Evolutionary conservation across 1,140 invertebrate species (phyloP), one percentile per base, ranked within the genome.

Genomic region (Dreissena rostriformis): DNA sequence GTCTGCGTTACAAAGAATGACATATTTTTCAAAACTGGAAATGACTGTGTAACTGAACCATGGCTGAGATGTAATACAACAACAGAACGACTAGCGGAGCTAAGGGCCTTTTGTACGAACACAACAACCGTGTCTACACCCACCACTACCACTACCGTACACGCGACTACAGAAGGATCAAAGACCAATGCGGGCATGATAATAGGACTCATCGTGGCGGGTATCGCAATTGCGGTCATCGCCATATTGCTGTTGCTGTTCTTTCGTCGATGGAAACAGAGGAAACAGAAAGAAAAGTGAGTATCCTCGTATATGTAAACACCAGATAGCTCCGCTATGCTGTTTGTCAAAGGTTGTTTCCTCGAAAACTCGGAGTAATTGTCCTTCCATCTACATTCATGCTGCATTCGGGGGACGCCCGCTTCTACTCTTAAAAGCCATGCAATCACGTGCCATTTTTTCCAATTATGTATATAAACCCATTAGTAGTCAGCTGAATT

Each of bases 11-110:
- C 0, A 29, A 55, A 75, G 39, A 11, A 5, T 10, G 11, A 63
- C 26, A 55, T 49, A 28, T 55, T 63, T 7, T 26, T 29, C 12
- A 17, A 29, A 14, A 57, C 55, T 1, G 26, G 65, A 39, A 14
- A 22, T 7, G 61, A 61, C 51, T 11, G 11, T 7, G 8, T 6
- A 26, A 14, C 5, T 2, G 39, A 26, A 14, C 29, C 55, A 10
- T 75, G 73, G 73, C 61, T n/a, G 0, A 75, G 73, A 63, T 75
- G 73, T 29, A 75, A 75, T 39, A 22, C 28, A 12, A 75, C 73
- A 75, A 61, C 55, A 63, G 65, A 22, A 73, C 51, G 73, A 5
- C 17, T 63, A 19, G 8, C 19, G n/a, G n/a, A 75, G 51, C 28
- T 75, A 12, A 14, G 55, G 19, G n/a, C 19, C 22, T 10, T 75